Evolutionary conservation across 2,888 invertebrate species (phyloP), one percentile per base, ranked within the genome.

Genomic region (Drosophila atroscutellata): DNA sequence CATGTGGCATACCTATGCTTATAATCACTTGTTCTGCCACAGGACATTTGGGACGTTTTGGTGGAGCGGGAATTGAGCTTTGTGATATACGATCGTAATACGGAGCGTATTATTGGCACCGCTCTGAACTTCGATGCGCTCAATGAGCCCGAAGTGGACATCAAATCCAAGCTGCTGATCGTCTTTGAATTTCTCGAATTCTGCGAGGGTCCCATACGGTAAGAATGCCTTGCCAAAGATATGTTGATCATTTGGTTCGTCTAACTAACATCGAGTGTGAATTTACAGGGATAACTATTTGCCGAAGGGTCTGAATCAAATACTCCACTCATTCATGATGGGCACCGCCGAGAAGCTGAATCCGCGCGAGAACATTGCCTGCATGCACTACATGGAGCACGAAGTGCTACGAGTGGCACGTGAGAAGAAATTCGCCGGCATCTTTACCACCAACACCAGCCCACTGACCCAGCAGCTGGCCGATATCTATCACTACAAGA

Each of bases 401-500:
- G 96, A 96, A 80, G 96, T 96, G 5, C 92, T 97, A 75, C 93
- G 94, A 52, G 83, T 97, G 13, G 97, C 97, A 0, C 94, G 94
- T 66, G 93, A 94, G 2, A 94, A 95, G 62, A 93, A 94, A 9
- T 98, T 96, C 91, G 93, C 93, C 0, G 97, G 97, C 0, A 96
- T 98, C 32, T 95, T 98, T 79, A 97, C 98, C 2, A 97, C 97
- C 4, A 98, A 98, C 91, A 97, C 97, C 30, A 97, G 96, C 88
- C 97, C 97, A 0, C 93, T 98, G n/a, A 98, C 98, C 32, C 94
- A 97, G 96, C 97, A 98, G 96, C 94, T 98, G 36, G 97, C 96
- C 0, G 96, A 97, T 81, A 95, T 98, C 24, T 95, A 96, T 70
- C 95, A 96, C 32, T 98, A 97, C 92, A 94, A 96, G 92, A 95